Conservation (phyloP, 1,140 invertebrate genomes). For the Cherax quadricarinatus region DNA sequence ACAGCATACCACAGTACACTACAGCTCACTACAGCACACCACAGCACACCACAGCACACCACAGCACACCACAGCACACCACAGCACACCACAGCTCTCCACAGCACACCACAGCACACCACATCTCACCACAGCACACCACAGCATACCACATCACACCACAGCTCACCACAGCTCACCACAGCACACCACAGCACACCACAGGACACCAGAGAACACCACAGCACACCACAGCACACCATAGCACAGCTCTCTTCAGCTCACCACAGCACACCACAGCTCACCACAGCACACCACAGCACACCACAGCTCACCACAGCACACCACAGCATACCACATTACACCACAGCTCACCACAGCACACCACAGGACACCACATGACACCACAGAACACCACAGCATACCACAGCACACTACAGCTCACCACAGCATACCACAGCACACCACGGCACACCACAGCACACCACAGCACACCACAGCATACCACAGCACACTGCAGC, state of each 20-base stretch:
- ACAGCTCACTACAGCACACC: neutral
- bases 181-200: conserved; percentile 13
- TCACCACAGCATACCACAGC: too few species aligned
- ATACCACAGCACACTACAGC: too few species aligned
- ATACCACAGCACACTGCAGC: too few species aligned
- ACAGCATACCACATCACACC: too few species aligned
- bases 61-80: conserved; percentile 5
- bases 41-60: neutral
- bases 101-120: neutral
- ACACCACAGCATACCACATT: too few species aligned
- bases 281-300: conserved; percentile 25
- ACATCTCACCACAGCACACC: neutral
- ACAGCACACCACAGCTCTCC: neutral
- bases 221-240: conserved; percentile 14
- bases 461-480: too few species aligned
- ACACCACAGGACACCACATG: neutral
- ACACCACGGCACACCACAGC: neutral
- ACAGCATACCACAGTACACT: too few species aligned
- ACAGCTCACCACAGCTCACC: neutral
- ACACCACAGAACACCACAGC: too few species aligned
- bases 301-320: neutral
- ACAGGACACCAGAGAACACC: conserved; percentile 8
- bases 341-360: neutral
- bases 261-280: conserved; percentile 15
- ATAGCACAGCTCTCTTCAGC: neutral